Base-by-base conservation (phyloP, 2,888 invertebrate species). In the Cryptocephalus moraei region DNA sequence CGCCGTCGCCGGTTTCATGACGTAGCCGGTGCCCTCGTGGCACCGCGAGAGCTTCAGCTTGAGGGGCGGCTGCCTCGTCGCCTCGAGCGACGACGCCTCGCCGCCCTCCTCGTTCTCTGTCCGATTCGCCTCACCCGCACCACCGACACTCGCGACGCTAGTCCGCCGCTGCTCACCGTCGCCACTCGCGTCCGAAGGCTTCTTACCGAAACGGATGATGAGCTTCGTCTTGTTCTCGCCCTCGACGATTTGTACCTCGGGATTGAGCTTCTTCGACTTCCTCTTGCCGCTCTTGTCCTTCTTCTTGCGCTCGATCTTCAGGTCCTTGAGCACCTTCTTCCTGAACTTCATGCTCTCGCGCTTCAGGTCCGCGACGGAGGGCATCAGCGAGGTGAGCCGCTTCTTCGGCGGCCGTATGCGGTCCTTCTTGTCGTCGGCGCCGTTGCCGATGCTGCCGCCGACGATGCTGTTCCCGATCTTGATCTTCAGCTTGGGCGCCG, bases 281-380 rank as follows among this genome's bases (percentile, higher is more conserved):
- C 72, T 74, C 60, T 75, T 77, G 68, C 71, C 77, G 70, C 73
- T 79, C 71, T 63, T 64, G 46, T 72, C 72, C 43, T 58, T 57
- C 47, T 74, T 73, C 55, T 75, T 73, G 56, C 84, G 83, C 54
- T 78, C 79, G 57, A 82, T 82, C 49, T 84, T 84, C 62, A 90
- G 89, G 62, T 85, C 84, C 4, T 87, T 87, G 86, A 89, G 88
- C 3, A 91, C 83, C 76, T 79, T 81, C 53, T 84, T 81, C 11
- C 91, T 77, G 68, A 80, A 91, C 64, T 89, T 90, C 91, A 91
- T 91, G 59, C 86, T 88, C 61, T 91, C 88, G 2, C 89, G 79
- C 52, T 82, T 83, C 43, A 90, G 70, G 62, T 90, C 89, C 68
- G 91, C 87, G 54, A 90, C 79, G 13, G 40, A 10, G 13, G 14